Evolutionary conservation across 1,140 invertebrate species (phyloP).

Genomic region (Venturia canescens): DNA sequence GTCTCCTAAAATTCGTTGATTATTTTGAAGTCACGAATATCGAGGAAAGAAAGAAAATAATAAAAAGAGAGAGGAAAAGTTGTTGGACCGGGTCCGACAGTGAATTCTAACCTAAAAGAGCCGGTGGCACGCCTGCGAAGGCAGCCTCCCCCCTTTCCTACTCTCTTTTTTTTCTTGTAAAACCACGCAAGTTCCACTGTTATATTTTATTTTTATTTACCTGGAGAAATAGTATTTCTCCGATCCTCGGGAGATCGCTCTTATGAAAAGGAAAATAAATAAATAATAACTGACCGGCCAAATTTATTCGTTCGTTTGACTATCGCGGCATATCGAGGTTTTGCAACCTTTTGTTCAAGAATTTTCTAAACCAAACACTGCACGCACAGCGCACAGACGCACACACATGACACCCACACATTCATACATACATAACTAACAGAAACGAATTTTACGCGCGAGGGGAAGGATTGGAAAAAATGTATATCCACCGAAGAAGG

Average conservation of each 20-base stretch:
- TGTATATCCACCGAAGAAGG: background rate
- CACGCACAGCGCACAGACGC: too few relatives aligned
- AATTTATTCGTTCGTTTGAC: too few relatives aligned
- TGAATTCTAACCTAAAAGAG: conserved; percentile 48
- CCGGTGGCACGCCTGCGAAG: conserved; percentile 45
- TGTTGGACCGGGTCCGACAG: conserved; percentile 7
- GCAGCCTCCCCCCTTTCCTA: too few relatives aligned
- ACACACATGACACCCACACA: too few relatives aligned
- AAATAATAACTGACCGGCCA: too few relatives aligned
- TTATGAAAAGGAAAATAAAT: too few relatives aligned
- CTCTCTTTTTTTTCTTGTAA: background rate
- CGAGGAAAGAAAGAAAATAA: background rate
- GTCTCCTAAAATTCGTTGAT: conserved; percentile 24
- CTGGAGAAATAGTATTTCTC: background rate
- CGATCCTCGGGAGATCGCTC: too few relatives aligned
- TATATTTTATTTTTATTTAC: too few relatives aligned
- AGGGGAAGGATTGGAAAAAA: background rate
- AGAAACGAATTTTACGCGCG: background rate
- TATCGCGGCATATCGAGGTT: too few relatives aligned
- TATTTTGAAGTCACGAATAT: background rate
- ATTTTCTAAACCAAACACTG: too few relatives aligned
- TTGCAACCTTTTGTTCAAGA: too few relatives aligned
- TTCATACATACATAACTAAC: too few relatives aligned
- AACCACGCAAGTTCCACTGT: background rate
- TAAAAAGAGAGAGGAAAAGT: background rate